phyloP scores from a whole-genome alignment of 2,888 invertebrate genomes.

The Lepidocyrtoides sp. region DNA sequence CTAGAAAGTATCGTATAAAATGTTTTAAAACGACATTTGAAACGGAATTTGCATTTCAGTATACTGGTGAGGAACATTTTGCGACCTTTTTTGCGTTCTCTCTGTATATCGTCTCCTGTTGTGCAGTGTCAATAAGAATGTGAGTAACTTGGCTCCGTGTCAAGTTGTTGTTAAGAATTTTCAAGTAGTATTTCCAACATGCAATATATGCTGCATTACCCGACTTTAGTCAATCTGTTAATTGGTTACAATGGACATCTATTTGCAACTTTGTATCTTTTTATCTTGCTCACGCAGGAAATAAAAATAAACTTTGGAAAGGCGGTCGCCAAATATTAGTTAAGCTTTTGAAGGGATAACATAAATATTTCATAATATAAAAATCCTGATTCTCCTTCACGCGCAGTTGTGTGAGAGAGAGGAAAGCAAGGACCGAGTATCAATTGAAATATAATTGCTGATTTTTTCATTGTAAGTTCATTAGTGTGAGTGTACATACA shows the following conservation, averaged over 20 bases:
- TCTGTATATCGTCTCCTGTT: background rate
- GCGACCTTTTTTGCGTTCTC: constrained; percentile 17
- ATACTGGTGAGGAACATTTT: no score
- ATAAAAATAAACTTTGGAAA: constrained; percentile 40
- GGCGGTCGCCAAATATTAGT: constrained; percentile 3
- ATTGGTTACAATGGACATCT: constrained; percentile 32
- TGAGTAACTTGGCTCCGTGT: constrained; percentile 47
- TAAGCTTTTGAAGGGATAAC: background rate
- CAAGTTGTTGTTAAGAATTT: constrained; percentile 10
- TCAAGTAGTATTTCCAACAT: background rate
- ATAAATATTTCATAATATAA: background rate
- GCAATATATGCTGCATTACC: background rate
- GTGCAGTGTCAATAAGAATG: background rate
- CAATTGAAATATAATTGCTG: no score
- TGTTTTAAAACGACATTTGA: no score
- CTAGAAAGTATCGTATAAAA: no score
- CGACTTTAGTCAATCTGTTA: background rate
- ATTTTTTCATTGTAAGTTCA: no score
- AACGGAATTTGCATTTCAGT: no score
- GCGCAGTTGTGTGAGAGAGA: no score
- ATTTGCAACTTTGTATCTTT: constrained; percentile 11
- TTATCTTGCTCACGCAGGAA: background rate
- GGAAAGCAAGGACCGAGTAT: no score
- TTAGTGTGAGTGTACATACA: no score
- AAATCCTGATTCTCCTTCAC: background rate